These are phyloP conservation scores for Synergus gifuensis DNA, from an alignment of 2,888 invertebrate genomes.

Conservation along the genomic window DNA sequence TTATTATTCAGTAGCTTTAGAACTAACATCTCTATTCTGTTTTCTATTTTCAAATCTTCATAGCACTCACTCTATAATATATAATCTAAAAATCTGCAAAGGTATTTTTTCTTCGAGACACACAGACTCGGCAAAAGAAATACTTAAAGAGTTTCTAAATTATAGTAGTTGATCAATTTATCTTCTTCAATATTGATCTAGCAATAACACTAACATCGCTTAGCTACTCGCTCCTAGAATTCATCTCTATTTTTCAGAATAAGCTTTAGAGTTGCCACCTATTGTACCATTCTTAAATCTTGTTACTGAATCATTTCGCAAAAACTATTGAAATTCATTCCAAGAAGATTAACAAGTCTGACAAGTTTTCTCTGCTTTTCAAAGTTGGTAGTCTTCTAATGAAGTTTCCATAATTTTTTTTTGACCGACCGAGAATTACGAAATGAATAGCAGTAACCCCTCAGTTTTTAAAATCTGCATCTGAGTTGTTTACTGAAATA, in stretches of 20 bases:
- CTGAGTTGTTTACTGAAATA: background rate
- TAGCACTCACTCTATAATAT: background rate
- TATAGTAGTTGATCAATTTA: background rate
- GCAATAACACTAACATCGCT: background rate
- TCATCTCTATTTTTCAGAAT: constrained; percentile 2
- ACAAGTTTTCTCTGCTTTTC: background rate
- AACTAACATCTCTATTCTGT: background rate
- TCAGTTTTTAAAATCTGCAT: constrained; percentile 8
- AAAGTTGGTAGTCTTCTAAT: background rate
- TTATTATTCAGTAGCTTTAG: background rate
- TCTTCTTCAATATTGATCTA: background rate
- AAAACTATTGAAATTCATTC: background rate
- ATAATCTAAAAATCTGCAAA: background rate
- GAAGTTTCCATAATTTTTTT: constrained; percentile 1
- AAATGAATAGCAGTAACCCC: background rate
- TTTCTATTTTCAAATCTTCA: background rate
- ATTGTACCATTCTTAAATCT: constrained; percentile 13
- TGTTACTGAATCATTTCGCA: constrained; percentile 21
- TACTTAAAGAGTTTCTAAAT: background rate
- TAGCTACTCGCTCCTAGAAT: background rate
- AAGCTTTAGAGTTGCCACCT: background rate
- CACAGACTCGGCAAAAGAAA: background rate
- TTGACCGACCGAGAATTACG: background rate
- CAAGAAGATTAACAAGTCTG: background rate
- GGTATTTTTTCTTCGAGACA: background rate